Evolutionary conservation across 2,888 invertebrate genomes (phyloP), one percentile per base, ranked within the genome.

Genomic region (Cataglyphis rosenhaueri): DNA sequence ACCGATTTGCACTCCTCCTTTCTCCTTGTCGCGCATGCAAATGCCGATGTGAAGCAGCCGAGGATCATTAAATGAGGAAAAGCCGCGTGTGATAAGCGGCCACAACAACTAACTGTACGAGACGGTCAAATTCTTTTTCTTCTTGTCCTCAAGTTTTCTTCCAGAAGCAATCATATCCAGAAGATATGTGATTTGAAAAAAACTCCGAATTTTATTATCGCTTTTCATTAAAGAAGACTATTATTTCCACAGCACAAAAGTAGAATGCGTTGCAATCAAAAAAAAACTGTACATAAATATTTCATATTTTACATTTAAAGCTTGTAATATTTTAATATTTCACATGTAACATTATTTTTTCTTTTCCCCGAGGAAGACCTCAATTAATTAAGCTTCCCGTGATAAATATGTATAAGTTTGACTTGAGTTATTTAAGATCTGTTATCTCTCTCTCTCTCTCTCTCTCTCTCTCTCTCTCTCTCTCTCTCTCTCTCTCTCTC

Each of bases 31-130:
- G 59, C 71, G 78, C 25, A 71, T 71, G 32, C 78, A 79, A 79
- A 71, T 71, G 5, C 71, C n/a, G 29, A 29, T 29, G n/a, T 59
- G 59, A 48, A 71, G 70, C 48, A 70, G 61, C 32, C 59, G 57
- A 59, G 71, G 59, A 64, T 79, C 71, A 79, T 79, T 71, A 79
- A 59, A 59, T 18, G 59, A 44, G 41, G 48, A 79, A 59, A 71
- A 78, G 71, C 44, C 55, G 44, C 52, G 21, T 44, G 57, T 78
- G 71, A 78, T 41, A 35, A 35, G 38, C 18, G 44, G 44, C 29
- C 44, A 12, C 44, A 57, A 55, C 29, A n/a, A 15, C n/a, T 76
- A n/a, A 32, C 44, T 38, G 57, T 57, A n/a, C 52, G 6, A 38
- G 21, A 12, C 0, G 10, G 18, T 21, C 59, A 59, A 10, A 71